These are phyloP conservation scores for Sesia apiformis DNA, from an alignment of 2,888 invertebrate species.

Conservation along the genomic window DNA sequence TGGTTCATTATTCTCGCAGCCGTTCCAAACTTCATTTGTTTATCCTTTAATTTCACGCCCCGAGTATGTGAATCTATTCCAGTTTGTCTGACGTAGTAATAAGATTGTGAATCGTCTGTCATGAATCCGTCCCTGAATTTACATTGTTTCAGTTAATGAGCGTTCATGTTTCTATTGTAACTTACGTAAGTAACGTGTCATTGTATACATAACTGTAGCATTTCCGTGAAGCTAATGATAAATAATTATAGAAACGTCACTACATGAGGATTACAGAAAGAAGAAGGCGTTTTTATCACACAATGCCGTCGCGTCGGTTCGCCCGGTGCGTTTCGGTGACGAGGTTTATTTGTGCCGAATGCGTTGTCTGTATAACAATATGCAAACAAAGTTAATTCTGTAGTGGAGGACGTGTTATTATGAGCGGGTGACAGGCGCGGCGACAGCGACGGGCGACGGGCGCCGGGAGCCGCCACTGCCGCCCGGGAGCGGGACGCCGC, in stretches of 20 bases:
- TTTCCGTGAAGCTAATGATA: too few species aligned
- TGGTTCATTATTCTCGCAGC: conserved; percentile 61
- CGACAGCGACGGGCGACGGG: conserved; percentile 9
- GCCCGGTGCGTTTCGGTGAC: conserved; percentile 3
- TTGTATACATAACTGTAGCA: conserved; percentile 1
- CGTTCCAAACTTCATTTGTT: conserved; percentile 66
- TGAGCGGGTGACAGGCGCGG: conserved; percentile 15
- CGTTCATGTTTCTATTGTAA: not conserved
- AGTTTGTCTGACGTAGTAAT: conserved; percentile 59
- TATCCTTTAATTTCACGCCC: conserved; percentile 71
- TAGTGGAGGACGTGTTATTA: conserved; percentile 33
- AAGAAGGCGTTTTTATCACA: not conserved
- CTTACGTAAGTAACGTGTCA: conserved; percentile 3
- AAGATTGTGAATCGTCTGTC: conserved; percentile 57
- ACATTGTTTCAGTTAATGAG: conserved; percentile 37
- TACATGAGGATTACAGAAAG: too few species aligned
- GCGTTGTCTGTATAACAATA: conserved; percentile 36
- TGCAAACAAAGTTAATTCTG: conserved; percentile 62
- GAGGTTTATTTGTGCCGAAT: conserved; percentile 40
- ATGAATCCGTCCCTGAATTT: conserved; percentile 42
- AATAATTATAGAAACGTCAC: too few species aligned
- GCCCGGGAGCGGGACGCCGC: conserved; percentile 9
- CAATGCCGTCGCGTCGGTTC: not conserved
- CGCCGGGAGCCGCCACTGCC: conserved; percentile 13
- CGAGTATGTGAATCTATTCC: conserved; percentile 60